Conservation (phyloP, 2,113 vertebrate species). For the Cynocephalus volans region DNA sequence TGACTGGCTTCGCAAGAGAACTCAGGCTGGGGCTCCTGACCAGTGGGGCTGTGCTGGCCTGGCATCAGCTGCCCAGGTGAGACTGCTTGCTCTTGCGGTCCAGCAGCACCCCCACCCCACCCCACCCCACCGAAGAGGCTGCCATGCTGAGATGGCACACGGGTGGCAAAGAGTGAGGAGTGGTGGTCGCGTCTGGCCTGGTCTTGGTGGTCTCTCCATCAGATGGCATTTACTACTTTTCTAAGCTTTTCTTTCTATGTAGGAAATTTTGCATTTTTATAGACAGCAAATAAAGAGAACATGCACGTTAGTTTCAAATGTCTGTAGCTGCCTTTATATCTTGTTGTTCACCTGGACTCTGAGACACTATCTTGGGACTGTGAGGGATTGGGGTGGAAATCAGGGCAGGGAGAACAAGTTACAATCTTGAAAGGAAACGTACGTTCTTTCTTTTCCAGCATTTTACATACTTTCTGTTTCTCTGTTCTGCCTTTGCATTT, state of each 20-base stretch:
- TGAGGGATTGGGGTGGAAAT: neutral
- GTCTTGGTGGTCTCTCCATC: neutral
- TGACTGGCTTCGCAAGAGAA: neutral
- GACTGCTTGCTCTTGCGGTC: neutral
- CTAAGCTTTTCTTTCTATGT: neutral
- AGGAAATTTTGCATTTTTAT: neutral
- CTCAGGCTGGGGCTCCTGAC: neutral
- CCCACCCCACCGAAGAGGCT: neutral
- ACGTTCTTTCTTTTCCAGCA: neutral
- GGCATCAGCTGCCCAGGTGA: neutral
- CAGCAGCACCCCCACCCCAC: rapidly evolving
- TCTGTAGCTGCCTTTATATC: neutral
- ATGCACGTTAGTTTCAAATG: neutral
- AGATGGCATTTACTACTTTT: neutral
- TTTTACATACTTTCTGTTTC: neutral
- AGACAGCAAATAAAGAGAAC: neutral
- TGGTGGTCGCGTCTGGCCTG: neutral
- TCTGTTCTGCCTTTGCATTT: neutral
- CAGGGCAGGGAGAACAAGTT: neutral
- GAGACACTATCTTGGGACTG: neutral
- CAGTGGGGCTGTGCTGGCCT: neutral
- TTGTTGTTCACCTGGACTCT: neutral
- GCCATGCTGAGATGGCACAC: neutral
- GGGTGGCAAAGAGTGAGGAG: neutral
- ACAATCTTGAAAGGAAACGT: neutral